Percentiles rank a stretch among this genome's conserved stretches.
Conservation (phyloP, 30 jellyfish, hydroid and myxozoan genomes). For the Clytia hemisphaerica region DNA sequence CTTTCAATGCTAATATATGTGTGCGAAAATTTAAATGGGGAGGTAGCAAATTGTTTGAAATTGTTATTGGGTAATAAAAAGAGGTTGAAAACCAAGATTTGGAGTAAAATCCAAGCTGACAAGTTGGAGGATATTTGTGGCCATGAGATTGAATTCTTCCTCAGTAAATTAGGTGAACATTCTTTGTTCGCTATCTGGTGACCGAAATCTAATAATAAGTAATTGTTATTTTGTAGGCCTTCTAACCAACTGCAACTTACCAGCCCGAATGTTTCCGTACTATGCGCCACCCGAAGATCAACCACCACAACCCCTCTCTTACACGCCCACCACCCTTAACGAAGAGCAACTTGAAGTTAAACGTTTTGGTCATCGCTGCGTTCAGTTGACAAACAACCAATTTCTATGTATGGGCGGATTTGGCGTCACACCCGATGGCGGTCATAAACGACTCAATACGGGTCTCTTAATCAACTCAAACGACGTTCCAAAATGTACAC, state of each 20-base stretch:
- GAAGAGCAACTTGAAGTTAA: not conserved
- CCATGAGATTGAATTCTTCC: too few species aligned
- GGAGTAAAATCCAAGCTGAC: too few species aligned
- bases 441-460: conserved; percentile 46
- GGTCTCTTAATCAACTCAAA: conserved; percentile 15
- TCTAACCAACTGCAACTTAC: too few species aligned
- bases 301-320: not conserved
- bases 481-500: not conserved
- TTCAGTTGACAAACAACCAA: not conserved
- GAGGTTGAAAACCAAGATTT: too few species aligned
- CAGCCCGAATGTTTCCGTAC: not conserved
- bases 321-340: not conserved
- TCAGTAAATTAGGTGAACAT: too few species aligned
- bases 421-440: conserved; percentile 39
- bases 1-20: too few species aligned
- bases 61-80: too few species aligned
- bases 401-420: conserved; percentile 58
- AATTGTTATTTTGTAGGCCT: not conserved
- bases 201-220: too few species aligned
- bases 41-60: too few species aligned
- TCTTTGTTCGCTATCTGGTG: too few species aligned
- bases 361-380: conserved; percentile 67
- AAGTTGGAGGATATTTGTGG: too few species aligned
- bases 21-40: too few species aligned
- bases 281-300: not conserved